Evolutionary conservation across 2,888 invertebrate species (phyloP), one percentile per base, ranked within the genome.

Genomic region (Brenthis ino): DNA sequence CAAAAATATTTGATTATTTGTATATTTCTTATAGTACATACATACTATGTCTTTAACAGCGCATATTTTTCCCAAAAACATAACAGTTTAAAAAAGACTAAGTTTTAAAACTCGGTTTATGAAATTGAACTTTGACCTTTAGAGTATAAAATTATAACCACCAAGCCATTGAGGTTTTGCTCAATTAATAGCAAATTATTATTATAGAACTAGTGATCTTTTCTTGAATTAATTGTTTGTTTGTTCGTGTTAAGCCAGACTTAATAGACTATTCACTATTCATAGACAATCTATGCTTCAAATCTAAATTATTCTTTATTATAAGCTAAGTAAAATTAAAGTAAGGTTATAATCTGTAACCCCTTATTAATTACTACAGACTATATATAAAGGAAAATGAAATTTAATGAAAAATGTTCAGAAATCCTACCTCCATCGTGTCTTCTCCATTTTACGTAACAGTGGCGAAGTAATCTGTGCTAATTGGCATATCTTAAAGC

Each of bases 241-340:
- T 50, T 60, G 12, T 50, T 43, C 43, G 37, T 51, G 37, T 20
- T 43, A 43, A 53, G 53, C 14, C 24, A 43, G 53, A 43, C 37
- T 60, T 65, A 68, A 68, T 68, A 16, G 68, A 65, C 64, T 60
- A 68, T 68, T 68, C 68, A 68, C 58, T 58, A 68, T 68, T 68
- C 58, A 68, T 16, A 37, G 37, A 20, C 8, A 43, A 63, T 63
- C 63, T 54, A 28, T 33, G 12, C 0, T 63, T 63, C 20, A 16
- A 37, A 63, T 63, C 63, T 54, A 43, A 63, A 63, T 63, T 53
- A 63, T 63, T 54, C 63, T 55, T 57, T 57, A 68, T 58, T 68
- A 57, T 54, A 64, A n/a, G 57, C 54, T 28, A 16, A 47, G 47
- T 24, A 58, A 50, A 48, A 50, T 50, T 50, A 33, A 58, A 0